These are phyloP conservation scores for Regulus satrapa DNA, from an alignment of 2,113 vertebrate genomes.

Conservation along the genomic window DNA sequence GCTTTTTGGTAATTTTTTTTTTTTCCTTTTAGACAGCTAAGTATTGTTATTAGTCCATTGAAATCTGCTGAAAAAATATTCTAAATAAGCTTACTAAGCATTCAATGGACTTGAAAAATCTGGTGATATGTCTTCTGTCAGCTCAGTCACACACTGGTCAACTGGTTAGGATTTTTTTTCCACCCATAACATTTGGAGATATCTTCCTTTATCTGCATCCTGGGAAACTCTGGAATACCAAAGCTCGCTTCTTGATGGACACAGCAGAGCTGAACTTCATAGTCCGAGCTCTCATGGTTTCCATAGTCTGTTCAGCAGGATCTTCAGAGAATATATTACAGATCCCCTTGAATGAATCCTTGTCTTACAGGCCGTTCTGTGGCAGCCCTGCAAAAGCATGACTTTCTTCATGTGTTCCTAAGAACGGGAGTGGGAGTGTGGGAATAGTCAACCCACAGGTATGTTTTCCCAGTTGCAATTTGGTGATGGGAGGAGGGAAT, in stretches of 20 bases:
- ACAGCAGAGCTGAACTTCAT: not conserved
- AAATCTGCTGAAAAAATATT: not conserved
- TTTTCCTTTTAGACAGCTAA: not conserved
- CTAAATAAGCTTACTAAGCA: not conserved
- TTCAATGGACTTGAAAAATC: not conserved
- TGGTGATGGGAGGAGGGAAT: not conserved
- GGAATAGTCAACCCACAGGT: not conserved
- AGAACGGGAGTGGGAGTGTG: not conserved
- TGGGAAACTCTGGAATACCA: not conserved
- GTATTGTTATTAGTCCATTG: not conserved
- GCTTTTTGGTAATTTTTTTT: too few relatives aligned
- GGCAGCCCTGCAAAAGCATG: not conserved
- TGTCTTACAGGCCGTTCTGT: not conserved
- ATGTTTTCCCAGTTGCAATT: conserved; percentile 23
- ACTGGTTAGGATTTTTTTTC: not conserved
- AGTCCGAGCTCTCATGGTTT: not conserved
- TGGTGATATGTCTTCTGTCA: not conserved
- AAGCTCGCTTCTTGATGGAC: not conserved
- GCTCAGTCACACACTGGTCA: not conserved
- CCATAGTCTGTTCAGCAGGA: not conserved
- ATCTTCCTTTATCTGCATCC: not conserved
- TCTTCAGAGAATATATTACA: conserved; percentile 15
- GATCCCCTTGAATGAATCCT: conserved; percentile 8
- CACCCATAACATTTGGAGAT: not conserved
- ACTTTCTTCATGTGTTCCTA: not conserved